Base-by-base conservation (phyloP, 2,113 vertebrate genomes). In the Semicossyphus pulcher region DNA sequence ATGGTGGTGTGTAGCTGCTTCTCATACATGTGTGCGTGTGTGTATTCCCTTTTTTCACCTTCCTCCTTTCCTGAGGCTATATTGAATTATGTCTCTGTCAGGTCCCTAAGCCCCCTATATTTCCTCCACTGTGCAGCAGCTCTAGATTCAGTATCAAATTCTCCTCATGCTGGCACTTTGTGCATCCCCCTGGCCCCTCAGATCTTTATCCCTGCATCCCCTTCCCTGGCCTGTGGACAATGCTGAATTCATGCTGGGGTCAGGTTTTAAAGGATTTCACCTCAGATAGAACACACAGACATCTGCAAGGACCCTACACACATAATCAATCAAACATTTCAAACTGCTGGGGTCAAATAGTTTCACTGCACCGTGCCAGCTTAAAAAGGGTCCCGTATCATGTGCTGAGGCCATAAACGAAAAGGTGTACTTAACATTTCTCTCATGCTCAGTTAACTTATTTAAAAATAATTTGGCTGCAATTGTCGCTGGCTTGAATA, bases 31-130 rank as follows among this genome's bases (percentile, higher is more conserved):
- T 57, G 47, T 58, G 48, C 23, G 31, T 34, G 26, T 68, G 39
- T 54, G 5, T 67, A 8, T 67, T 71, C 3, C n/a, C 64, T 26
- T 84, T 76, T 76, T 89, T 78, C 59, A 74, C 80, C 77, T 85
- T 87, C 73, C 26, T 2, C 83, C 79, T 90, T 83, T 79, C 86
- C 85, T 6, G 70, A 70, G 87, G 86, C 85, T 90, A 90, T 91
- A 92, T 92, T 91, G 83, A 92, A 90, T 92, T 91, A 92, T 92
- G 89, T 92, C 86, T 85, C 86, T 89, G 89, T 92, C 90, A 92
- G 90, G 86, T 91, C 88, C 81, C 90, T 87, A 85, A 91, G 85
- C 90, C 86, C 90, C 86, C 89, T 80, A 88, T 89, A 91, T 90
- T 90, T 90, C 85, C 89, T 92, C 83, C 63, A 77, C 89, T 84